Evolutionary conservation across 2,888 invertebrate genomes (phyloP).

Genomic region (Physocephala rufipes): DNA sequence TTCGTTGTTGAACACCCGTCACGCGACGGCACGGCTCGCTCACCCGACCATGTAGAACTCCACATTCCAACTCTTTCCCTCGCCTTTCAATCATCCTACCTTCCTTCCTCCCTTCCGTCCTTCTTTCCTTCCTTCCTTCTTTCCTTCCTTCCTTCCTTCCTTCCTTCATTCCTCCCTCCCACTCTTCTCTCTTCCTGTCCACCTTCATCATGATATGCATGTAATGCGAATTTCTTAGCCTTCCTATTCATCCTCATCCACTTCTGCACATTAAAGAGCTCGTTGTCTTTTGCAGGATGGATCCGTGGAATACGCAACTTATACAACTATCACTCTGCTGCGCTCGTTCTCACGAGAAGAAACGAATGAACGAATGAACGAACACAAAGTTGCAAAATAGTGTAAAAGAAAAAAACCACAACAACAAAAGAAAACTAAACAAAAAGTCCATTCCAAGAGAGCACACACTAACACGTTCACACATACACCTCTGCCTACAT

Average conservation of each 20-base stretch:
- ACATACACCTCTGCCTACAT: too few relatives aligned
- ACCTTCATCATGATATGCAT: conserved; percentile 2
- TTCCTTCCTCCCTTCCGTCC: conserved; percentile 10
- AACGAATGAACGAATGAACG: not conserved
- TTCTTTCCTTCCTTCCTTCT: not conserved
- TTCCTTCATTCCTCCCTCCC: too few relatives aligned
- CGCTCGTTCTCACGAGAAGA: not conserved
- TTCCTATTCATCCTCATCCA: not conserved
- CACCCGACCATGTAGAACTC: too few relatives aligned
- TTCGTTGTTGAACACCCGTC: too few relatives aligned
- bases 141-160: not conserved
- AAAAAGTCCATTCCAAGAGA: not conserved
- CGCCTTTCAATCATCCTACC: too few relatives aligned
- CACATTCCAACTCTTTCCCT: too few relatives aligned
- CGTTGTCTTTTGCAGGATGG: not conserved
- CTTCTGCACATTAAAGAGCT: not conserved
- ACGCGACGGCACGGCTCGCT: too few relatives aligned
- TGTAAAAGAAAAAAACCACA: not conserved
- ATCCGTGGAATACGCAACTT: conserved; percentile 13
- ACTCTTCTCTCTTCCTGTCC: not conserved
- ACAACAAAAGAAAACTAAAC: not conserved
- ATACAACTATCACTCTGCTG: not conserved
- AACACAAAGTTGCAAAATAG: conserved; percentile 18
- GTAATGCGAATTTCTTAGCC: conserved; percentile 15
- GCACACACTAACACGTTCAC: too few relatives aligned